These are phyloP conservation scores for Mizuhopecten yessoensis DNA, from an alignment of 1,140 invertebrate species.

Conservation along the genomic window DNA sequence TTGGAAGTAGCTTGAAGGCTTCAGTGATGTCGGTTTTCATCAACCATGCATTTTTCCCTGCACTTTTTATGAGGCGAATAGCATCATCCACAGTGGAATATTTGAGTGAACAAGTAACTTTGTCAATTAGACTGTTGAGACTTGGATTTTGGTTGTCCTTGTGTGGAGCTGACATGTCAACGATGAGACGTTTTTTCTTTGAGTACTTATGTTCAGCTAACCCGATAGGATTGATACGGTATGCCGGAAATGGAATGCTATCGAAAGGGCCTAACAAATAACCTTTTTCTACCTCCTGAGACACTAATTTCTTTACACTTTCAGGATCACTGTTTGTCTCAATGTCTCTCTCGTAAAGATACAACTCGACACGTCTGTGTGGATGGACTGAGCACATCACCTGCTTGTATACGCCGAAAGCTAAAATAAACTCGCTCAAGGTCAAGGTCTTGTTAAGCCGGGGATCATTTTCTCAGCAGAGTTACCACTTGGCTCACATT, in stretches of 20 bases:
- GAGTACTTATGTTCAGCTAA: constrained; percentile 43
- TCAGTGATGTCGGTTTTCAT: background rate
- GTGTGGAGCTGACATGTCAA: too few species aligned
- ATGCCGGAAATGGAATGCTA: constrained; percentile 53
- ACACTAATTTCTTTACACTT: background rate
- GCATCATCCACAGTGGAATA: background rate
- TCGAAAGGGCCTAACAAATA: too few species aligned
- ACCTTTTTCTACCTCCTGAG: constrained; percentile 54
- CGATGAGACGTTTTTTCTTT: too few species aligned
- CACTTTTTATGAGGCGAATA: background rate
- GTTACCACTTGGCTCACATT: too few species aligned
- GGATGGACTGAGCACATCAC: background rate
- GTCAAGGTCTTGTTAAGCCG: background rate
- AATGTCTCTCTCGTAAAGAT: background rate
- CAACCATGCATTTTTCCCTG: background rate
- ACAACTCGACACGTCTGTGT: background rate
- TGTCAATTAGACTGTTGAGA: background rate
- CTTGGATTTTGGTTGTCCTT: too few species aligned
- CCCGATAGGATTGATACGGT: constrained; percentile 53
- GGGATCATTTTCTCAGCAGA: background rate
- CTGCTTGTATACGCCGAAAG: background rate
- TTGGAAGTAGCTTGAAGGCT: constrained; percentile 50
- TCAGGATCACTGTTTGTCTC: background rate
- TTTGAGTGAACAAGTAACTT: constrained; percentile 48
- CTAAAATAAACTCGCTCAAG: too few species aligned